These are phyloP conservation scores for Acanthis flammea DNA, from an alignment of 2,797 vertebrate species.

Conservation along the genomic window DNA sequence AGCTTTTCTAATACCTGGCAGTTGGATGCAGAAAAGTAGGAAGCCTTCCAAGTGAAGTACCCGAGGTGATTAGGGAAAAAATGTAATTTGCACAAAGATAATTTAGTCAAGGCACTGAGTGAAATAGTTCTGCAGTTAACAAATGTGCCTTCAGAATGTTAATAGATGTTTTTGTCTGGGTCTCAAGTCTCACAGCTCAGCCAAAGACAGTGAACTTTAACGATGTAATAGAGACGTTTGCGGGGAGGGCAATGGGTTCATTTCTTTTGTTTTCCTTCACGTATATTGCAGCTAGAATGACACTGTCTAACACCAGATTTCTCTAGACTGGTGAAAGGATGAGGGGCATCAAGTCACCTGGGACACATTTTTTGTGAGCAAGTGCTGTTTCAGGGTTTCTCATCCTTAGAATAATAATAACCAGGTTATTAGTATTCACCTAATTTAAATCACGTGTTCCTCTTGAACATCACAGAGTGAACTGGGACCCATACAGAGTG, in stretches of 20 bases:
- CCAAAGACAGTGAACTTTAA: background rate
- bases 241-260: fast-evolving
- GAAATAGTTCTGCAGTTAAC: background rate
- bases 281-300: background rate
- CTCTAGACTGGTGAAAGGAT: background rate
- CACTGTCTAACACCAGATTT: background rate
- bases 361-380: background rate
- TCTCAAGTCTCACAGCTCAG: background rate
- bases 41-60: background rate
- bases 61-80: background rate
- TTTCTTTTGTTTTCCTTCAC: background rate
- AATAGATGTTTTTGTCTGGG: background rate
- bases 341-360: background rate
- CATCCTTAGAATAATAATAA: background rate
- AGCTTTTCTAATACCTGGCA: background rate
- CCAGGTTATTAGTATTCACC: background rate
- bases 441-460: background rate
- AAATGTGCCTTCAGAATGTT: background rate
- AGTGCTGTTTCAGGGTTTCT: background rate
- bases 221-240: background rate
- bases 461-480: background rate
- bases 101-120: background rate
- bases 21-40: background rate
- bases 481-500: fast-evolving
- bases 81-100: background rate